These are phyloP conservation scores for Dioctria linearis DNA, from an alignment of 2,888 invertebrate genomes.

Conservation along the genomic window DNA sequence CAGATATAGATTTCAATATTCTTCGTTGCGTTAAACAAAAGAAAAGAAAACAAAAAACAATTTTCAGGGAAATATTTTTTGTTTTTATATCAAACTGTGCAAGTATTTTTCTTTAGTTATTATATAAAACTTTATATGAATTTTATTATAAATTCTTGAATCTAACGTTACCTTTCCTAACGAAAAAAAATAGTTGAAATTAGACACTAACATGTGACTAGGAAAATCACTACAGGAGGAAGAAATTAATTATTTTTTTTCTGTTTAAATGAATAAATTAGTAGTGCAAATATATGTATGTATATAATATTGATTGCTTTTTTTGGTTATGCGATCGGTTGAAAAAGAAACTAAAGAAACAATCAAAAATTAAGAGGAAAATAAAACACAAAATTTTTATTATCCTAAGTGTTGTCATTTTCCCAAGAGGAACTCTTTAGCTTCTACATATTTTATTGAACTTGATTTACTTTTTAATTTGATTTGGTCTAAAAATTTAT, in stretches of 20 bases:
- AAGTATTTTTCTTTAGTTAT: conserved; percentile 29
- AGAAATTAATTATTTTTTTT: not conserved
- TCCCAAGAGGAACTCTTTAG: conserved; percentile 17
- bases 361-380: not conserved
- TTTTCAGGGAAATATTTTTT: not conserved
- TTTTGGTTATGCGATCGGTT: not conserved
- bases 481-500: conserved; percentile 14
- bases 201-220: too few species aligned
- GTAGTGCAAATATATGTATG: not conserved
- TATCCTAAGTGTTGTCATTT: conserved; percentile 39
- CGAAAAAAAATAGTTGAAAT: too few species aligned
- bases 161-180: too few species aligned
- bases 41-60: too few species aligned
- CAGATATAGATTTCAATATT: conserved; percentile 25
- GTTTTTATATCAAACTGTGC: conserved; percentile 29
- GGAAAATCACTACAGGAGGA: too few species aligned
- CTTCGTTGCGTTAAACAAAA: conserved; percentile 2
- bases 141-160: too few species aligned
- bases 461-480: not conserved
- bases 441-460: conserved; percentile 1
- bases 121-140: not conserved
- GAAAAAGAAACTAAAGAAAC: not conserved
- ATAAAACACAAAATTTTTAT: conserved; percentile 11
- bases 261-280: not conserved
- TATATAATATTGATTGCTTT: not conserved